A percentile compares a stretch with the other conserved stretches of the same genome.
Conservation (phyloP, 2,113 vertebrate species). For the Coryphaenoides rupestris region DNA sequence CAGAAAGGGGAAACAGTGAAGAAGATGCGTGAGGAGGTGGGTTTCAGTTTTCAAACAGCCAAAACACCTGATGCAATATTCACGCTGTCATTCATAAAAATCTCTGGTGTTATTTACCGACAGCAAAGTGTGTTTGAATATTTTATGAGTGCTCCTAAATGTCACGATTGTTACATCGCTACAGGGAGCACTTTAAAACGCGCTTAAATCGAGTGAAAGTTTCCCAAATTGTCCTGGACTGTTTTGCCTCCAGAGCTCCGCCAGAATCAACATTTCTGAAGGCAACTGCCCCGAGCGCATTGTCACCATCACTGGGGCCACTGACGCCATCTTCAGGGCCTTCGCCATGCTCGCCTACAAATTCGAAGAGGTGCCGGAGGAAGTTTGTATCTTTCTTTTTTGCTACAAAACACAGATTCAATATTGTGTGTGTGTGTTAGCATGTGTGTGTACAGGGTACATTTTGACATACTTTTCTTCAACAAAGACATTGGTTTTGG, state of each 20-base stretch:
- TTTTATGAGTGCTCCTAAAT: too few relatives aligned
- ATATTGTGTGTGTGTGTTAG: not conserved
- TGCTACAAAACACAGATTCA: not conserved
- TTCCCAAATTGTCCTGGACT: too few relatives aligned
- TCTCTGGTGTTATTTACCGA: too few relatives aligned
- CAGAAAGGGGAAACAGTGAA: conserved; percentile 99
- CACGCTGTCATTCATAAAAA: too few relatives aligned
- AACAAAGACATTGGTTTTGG: too few relatives aligned
- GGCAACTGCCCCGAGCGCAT: conserved; percentile 97
- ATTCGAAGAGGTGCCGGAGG: conserved; percentile 88
- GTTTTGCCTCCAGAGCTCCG: conserved; percentile 78
- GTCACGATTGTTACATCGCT: too few relatives aligned
- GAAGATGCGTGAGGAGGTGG: conserved; percentile 98
- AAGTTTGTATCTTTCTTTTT: not conserved
- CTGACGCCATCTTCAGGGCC: conserved; percentile 98
- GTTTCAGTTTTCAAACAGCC: conserved; percentile 23
- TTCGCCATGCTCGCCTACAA: conserved; percentile 99
- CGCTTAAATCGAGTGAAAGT: too few relatives aligned
- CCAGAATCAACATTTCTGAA: conserved; percentile 97
- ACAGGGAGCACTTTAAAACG: too few relatives aligned
- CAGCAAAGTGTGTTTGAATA: too few relatives aligned
- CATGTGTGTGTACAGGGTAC: too few relatives aligned
- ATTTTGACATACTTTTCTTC: too few relatives aligned
- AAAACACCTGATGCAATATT: too few relatives aligned
- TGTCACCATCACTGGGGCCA: conserved; percentile 97